These are phyloP conservation scores for Eospalax fontanierii DNA, from an alignment of 2,797 vertebrate genomes.

Conservation along the genomic window DNA sequence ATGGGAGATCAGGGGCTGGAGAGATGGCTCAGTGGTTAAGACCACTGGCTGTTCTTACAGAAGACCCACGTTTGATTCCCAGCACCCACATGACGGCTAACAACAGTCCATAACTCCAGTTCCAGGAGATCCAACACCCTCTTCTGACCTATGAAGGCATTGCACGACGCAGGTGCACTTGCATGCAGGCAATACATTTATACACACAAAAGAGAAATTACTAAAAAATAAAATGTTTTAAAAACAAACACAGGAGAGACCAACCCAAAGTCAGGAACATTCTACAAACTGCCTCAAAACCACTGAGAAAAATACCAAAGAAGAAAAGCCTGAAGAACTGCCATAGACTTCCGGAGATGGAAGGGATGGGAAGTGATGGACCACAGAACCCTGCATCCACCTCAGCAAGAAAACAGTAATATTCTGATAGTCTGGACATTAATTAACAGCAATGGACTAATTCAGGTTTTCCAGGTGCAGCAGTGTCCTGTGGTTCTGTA, in stretches of 20 bases:
- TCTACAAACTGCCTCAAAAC: background rate
- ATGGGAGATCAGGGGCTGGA: background rate
- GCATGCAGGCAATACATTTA: no score
- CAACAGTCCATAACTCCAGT: no score
- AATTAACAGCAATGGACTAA: background rate
- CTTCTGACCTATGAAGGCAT: no score
- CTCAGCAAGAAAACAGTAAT: accelerated
- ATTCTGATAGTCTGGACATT: background rate
- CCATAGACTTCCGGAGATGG: background rate
- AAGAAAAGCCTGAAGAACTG: background rate
- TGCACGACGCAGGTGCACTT: no score
- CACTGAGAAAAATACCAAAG: background rate
- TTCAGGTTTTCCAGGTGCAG: background rate
- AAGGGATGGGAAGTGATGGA: background rate
- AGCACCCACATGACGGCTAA: no score
- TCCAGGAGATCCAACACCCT: no score
- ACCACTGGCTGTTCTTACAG: no score
- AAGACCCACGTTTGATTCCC: no score
- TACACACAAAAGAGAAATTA: no score
- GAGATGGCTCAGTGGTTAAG: no score
- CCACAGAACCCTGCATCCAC: background rate
- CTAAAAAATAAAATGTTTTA: no score
- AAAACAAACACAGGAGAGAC: no score
- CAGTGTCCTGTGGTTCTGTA: background rate
- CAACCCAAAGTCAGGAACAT: background rate